Evolutionary conservation across 2,113 vertebrate species (phyloP).

Genomic region (Micromys minutus): DNA sequence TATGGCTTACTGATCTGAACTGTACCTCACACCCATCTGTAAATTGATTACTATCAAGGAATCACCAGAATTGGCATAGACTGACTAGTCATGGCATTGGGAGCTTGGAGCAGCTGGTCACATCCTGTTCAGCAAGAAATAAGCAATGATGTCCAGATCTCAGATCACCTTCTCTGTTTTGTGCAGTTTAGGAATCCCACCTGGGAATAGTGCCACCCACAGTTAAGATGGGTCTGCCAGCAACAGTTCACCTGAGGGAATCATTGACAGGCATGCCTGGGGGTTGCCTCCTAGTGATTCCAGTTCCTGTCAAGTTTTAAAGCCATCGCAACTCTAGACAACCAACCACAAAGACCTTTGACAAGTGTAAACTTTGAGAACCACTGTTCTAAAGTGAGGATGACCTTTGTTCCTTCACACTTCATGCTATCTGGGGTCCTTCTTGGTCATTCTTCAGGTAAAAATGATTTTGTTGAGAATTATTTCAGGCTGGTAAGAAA

Average conservation of each 20-base stretch:
- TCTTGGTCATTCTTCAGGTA: not conserved
- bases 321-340: not conserved
- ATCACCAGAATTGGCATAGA: not conserved
- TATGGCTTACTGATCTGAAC: not conserved
- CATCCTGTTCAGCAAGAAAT: not conserved
- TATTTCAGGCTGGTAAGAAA: not conserved
- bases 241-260: too few species aligned
- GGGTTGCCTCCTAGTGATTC: not conserved
- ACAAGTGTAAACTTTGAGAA: constrained; percentile 34
- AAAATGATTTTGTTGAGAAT: not conserved
- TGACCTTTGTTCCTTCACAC: not conserved
- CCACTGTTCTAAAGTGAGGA: not conserved
- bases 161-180: not conserved
- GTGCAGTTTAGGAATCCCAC: not conserved
- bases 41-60: not conserved
- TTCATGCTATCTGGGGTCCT: not conserved
- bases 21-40: not conserved
- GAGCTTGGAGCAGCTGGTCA: not conserved
- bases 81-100: not conserved
- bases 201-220: not conserved
- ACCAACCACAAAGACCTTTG: not conserved
- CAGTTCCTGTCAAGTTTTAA: not conserved
- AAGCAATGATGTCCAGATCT: not conserved
- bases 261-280: too few species aligned
- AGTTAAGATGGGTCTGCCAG: not conserved